Evolutionary conservation across 1,140 invertebrate species (phyloP), one percentile per base, ranked within the genome.

Genomic region (Eriocheir sinensis): DNA sequence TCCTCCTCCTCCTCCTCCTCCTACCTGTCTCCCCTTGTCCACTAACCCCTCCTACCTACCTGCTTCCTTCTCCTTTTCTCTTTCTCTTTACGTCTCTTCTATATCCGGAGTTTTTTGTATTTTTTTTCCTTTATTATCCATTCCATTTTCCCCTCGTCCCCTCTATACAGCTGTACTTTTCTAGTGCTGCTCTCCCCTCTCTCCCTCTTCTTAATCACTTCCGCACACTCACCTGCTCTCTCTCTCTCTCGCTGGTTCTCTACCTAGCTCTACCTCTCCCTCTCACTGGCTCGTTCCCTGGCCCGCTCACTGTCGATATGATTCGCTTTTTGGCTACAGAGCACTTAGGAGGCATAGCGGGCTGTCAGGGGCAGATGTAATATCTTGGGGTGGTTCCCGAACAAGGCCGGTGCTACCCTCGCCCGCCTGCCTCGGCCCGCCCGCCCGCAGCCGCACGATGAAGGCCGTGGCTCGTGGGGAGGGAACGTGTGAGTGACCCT

Each of bases 261-360:
- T 81, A n/a, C 34, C 81, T 86, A 30, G 34, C 83, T 86, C 83
- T 86, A 9, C 38, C 83, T 86, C 83, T 86, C 34, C 27, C 34
- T 86, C 34, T 86, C 34, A 36, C 83, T 86, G 9, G 34, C 34
- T 86, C 83, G 21, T 34, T 86, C 83, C 38, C 83, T 86, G n/a
- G n/a, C 83, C 38, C 83, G 34, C 83, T 38, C 34, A 3, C 2
- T 15, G 17, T 38, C 32, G 2, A 12, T 38, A n/a, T n/a, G 60
- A n/a, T 72, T 8, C 17, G 21, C n/a, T 72, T 8, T 21, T n/a
- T 21, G 21, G 12, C 12, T 53, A 53, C 48, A 53, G 12, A 53
- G 21, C 48, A 0, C 2, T 9, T 53, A 53, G 48, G 1, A 53
- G 8, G 48, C 21, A 53, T 21, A 53, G 12, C 12, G 48, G 1